Evolutionary conservation across 2,797 vertebrate genomes (phyloP).

Genomic region (Pangasius djambal): DNA sequence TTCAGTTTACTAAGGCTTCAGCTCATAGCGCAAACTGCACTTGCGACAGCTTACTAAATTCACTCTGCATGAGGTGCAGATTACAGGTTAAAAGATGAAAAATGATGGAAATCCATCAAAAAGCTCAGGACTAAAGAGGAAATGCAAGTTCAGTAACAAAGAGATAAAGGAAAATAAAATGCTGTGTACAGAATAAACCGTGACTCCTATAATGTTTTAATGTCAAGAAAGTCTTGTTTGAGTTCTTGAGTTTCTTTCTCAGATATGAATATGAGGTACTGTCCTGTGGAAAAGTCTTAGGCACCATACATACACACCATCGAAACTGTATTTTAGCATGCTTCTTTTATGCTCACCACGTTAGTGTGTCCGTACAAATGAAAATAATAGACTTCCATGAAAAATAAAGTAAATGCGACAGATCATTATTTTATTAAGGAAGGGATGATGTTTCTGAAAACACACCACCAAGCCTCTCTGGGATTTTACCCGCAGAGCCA

Average conservation of each 20-base stretch:
- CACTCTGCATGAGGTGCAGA: too few relatives aligned
- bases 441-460: background rate
- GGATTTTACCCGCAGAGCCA: background rate
- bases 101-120: too few relatives aligned
- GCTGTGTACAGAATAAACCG: background rate
- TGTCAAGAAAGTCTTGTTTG: background rate
- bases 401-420: background rate
- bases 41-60: background rate
- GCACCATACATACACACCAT: too few relatives aligned
- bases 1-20: too few relatives aligned
- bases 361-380: too few relatives aligned
- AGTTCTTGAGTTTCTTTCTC: background rate
- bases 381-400: background rate
- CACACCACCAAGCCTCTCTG: background rate
- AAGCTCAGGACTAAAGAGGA: too few relatives aligned
- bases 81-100: too few relatives aligned
- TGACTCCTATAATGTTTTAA: background rate
- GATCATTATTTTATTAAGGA: background rate
- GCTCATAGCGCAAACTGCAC: background rate
- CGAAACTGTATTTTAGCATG: background rate
- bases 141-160: too few relatives aligned
- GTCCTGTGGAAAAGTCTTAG: background rate
- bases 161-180: too few relatives aligned
- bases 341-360: background rate
- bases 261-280: background rate